Percentiles rank a stretch among this genome's conserved stretches.
phyloP scores from a whole-genome alignment of 2,113 vertebrate species.

The Lepus timidus region DNA sequence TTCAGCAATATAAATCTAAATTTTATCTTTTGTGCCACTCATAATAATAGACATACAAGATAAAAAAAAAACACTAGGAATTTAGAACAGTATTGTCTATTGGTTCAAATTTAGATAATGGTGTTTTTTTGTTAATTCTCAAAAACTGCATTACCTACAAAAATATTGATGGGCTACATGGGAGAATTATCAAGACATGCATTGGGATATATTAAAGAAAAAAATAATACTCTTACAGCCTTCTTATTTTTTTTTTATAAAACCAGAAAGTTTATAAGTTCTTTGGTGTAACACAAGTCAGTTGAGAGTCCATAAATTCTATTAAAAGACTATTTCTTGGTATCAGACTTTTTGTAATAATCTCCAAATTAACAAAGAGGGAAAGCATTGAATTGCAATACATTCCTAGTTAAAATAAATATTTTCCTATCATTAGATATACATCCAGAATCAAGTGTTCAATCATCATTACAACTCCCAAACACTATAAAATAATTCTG shows the following conservation, averaged over 20 bases:
- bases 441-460: slow-evolving; percentile 56
- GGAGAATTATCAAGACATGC: slow-evolving; percentile 20
- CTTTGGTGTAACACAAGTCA: neutral
- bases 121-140: neutral
- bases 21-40: slow-evolving; percentile 16
- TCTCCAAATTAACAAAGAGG: neutral
- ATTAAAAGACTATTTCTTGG: neutral
- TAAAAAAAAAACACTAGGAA: neutral
- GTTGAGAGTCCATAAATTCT: neutral
- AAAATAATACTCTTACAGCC: neutral
- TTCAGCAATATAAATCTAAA: slow-evolving; percentile 3
- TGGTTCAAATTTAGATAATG: slow-evolving; percentile 36
- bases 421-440: slow-evolving; percentile 28
- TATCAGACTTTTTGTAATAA: neutral
- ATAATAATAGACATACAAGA: neutral
- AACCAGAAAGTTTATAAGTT: slow-evolving; percentile 7
- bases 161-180: neutral
- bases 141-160: slow-evolving; percentile 15
- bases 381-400: slow-evolving; percentile 16
- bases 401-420: slow-evolving; percentile 32
- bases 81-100: neutral
- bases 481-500: slow-evolving; percentile 72
- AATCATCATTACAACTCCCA: slow-evolving; percentile 48
- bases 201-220: neutral
- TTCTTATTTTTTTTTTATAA: slow-evolving; percentile 24